These are phyloP conservation scores for Ophiodon elongatus DNA, from an alignment of 2,113 vertebrate genomes.

Conservation along the genomic window DNA sequence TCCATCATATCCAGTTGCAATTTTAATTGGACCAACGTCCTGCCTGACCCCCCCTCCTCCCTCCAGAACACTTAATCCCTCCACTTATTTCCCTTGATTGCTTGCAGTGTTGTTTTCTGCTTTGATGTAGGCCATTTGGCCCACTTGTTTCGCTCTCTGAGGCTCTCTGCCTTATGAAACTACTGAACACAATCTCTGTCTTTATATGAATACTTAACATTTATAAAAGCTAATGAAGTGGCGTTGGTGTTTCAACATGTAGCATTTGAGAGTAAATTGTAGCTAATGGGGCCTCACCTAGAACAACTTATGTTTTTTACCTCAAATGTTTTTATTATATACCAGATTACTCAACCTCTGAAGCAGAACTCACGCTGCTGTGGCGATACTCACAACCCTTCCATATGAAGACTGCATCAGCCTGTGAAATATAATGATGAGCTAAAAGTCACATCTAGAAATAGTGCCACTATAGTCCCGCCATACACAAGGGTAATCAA, in stretches of 20 bases:
- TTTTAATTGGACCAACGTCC: slow-evolving; percentile 43
- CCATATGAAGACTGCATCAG: not conserved
- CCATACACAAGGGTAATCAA: not conserved
- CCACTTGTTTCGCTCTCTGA: slow-evolving; percentile 45
- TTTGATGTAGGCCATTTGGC: slow-evolving; percentile 66
- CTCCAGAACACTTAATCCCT: slow-evolving; percentile 74
- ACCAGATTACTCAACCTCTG: not conserved
- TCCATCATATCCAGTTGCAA: slow-evolving; percentile 58
- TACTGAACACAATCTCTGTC: slow-evolving; percentile 13
- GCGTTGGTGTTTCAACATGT: not conserved
- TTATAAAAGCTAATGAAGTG: slow-evolving; percentile 21
- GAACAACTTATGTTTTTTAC: not conserved
- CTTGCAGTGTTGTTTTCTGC: slow-evolving; percentile 62
- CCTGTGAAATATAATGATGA: not conserved
- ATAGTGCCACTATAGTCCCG: not conserved
- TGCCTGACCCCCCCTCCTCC: not conserved
- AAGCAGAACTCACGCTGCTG: not conserved
- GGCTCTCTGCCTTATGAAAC: slow-evolving; percentile 26
- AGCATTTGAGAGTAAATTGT: not conserved
- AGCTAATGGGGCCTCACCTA: not conserved
- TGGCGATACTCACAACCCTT: not conserved
- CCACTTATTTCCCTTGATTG: slow-evolving; percentile 72
- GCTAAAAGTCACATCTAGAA: slow-evolving; percentile 5
- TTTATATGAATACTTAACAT: slow-evolving; percentile 24
- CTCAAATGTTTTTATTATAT: slow-evolving; percentile 17